Conservation (phyloP, 2,113 vertebrate species). For the Ornithorhynchus anatinus region DNA sequence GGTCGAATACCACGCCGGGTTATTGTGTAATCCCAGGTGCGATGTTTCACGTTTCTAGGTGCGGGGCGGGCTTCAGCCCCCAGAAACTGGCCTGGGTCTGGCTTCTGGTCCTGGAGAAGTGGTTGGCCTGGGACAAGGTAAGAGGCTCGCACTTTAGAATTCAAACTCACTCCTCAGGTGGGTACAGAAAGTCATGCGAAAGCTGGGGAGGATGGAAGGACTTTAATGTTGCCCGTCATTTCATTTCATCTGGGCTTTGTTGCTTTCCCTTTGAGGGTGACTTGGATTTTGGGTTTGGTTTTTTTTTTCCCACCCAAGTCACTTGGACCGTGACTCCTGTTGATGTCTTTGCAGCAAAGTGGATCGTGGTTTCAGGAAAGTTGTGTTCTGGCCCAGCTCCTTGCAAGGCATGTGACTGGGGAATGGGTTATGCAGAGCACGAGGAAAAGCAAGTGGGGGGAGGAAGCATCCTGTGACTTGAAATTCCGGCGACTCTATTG, state of each 20-base stretch:
- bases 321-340: too few relatives aligned
- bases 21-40: too few relatives aligned
- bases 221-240: background rate
- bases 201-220: background rate
- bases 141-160: constrained; percentile 15
- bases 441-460: too few relatives aligned
- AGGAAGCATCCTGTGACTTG: too few relatives aligned
- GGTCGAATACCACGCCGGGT: too few relatives aligned
- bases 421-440: too few relatives aligned
- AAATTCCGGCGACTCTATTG: too few relatives aligned
- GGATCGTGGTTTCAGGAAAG: too few relatives aligned
- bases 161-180: background rate
- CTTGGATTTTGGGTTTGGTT: background rate
- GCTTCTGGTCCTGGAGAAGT: constrained; percentile 87
- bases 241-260: constrained; percentile 7
- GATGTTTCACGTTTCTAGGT: constrained; percentile 58
- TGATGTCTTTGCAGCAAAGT: too few relatives aligned
- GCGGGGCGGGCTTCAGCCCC: constrained; percentile 77
- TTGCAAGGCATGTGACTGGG: too few relatives aligned
- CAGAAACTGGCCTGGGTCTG: constrained; percentile 90
- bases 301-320: too few relatives aligned
- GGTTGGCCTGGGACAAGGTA: constrained; percentile 81
- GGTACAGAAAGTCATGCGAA: constrained; percentile 1
- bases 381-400: too few relatives aligned
- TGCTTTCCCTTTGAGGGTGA: background rate